Evolutionary conservation across 2,797 vertebrate genomes (phyloP), one percentile per base, ranked within the genome.

Genomic region (Enteromius unitaeniatus): DNA sequence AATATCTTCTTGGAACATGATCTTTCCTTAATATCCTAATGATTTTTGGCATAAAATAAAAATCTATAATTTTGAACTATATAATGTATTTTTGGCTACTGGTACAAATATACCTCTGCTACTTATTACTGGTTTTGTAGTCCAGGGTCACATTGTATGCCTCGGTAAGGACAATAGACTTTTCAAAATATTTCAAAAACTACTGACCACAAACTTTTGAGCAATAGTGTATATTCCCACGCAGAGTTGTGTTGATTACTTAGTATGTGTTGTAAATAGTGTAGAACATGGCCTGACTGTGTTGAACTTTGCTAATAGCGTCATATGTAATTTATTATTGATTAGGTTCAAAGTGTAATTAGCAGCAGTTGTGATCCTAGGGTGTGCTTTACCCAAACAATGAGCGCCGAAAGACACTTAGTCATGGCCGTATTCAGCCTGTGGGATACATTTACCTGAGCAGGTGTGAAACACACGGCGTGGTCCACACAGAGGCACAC

Each of bases 311-410:
- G 28, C 53, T 87, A 86, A 84, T 86, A 74, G 62, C 37, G 17
- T 78, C 79, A 86, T 72, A 74, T 84, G 69, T 86, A 11, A 83
- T 87, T 49, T 74, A 86, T 87, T 83, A 85, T 87, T 85, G 31
- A 86, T 85, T 81, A 31, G 45, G 78, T 77, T 89, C 82, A 86
- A 86, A 84, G 81, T 79, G 70, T 86, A 87, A 87, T 85, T 86
- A 84, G 81, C 53, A 78, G 13, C 68, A 83, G 67, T 84, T 82
- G 78, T 80, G 79, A 78, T 83, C 51, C 60, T 37, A 47, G 51
- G 76, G 87, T 88, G 79, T 84, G n/a, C 73, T 86, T 85, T 86
- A 87, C 87, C 45, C 37, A 86, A 85, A 79, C 89, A 88, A 86
- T 83, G 78, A 82, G 42, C 49, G 81, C 47, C 60, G 68, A 69